Evolutionary conservation across 1,140 invertebrate genomes (phyloP), one percentile per base, ranked within the genome.

Genomic region (Heliconius hewitsoni): DNA sequence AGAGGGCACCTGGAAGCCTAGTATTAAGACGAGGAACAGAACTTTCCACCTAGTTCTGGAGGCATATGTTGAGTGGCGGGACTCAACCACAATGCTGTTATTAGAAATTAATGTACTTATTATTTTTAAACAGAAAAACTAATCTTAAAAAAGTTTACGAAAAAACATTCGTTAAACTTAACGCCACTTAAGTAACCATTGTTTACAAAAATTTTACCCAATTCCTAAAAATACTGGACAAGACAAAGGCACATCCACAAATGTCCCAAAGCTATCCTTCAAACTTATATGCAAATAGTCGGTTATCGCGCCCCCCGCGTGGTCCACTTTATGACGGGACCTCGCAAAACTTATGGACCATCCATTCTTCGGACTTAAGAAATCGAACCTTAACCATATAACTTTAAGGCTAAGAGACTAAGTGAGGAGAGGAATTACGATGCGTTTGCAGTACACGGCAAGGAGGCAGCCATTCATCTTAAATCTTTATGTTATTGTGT

Each of bases 401-500:
- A 37, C 19, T 71, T 77, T 71, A 55, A 71, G 9, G 30, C 37
- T 27, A 76, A 27, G 52, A 70, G 60, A n/a, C 19, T 19, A 57
- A 39, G 52, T 30, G 80, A 46, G 42, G 71, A 66, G 78, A 55
- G 70, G 73, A 87, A 77, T 85, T 86, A 86, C 81, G 83, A 85
- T 74, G 79, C 80, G 83, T 83, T 80, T 78, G 60, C 30, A 73
- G 80, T 84, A 81, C 82, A 78, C 82, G 80, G 27, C 70, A 66
- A 77, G 70, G 80, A 77, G 81, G 72, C 81, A 81, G 75, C 85
- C 83, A 87, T 89, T 85, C 87, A 88, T 90, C 87, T 88, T 73
- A 73, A 71, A 85, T 83, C 82, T 89, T 89, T 89, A 89, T 88
- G 86, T 85, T 89, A 87, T 86, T 86, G 83, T 87, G 76, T 77